Conservation (phyloP, 2,113 vertebrate species). For the Miniopterus natalensis region DNA sequence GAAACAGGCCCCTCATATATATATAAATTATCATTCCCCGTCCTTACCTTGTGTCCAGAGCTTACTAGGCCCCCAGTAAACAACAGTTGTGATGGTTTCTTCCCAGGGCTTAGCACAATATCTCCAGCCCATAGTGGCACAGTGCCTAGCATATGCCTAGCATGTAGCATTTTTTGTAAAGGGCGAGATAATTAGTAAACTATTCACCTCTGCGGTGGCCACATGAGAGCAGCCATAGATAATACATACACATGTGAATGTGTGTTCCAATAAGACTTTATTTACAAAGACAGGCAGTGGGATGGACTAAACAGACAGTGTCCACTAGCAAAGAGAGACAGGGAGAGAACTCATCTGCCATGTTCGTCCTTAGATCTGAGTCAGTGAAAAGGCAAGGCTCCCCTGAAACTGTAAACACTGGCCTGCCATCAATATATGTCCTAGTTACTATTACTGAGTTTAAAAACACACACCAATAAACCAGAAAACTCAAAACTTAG, state of each 20-base stretch:
- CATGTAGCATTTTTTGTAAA: neutral
- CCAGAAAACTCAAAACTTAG: neutral
- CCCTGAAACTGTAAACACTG: neutral
- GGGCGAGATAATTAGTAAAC: neutral
- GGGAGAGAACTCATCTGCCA: neutral
- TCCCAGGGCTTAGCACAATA: neutral
- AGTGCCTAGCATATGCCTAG: neutral
- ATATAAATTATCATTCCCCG: neutral
- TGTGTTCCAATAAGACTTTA: slow-evolving; percentile 1
- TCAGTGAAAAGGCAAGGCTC: neutral
- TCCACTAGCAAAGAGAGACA: neutral
- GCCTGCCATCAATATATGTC: neutral
- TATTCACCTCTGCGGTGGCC: neutral
- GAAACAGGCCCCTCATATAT: neutral
- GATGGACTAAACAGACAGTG: neutral
- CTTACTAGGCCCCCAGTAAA: neutral
- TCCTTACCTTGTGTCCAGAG: neutral
- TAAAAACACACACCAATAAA: neutral
- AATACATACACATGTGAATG: neutral
- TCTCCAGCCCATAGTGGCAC: neutral
- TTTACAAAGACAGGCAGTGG: neutral
- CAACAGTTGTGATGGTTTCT: neutral
- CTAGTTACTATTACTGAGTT: neutral
- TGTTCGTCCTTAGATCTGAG: neutral
- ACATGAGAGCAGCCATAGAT: neutral